phyloP scores from a whole-genome alignment of 2,113 vertebrate species.

The Lycaon pictus region DNA sequence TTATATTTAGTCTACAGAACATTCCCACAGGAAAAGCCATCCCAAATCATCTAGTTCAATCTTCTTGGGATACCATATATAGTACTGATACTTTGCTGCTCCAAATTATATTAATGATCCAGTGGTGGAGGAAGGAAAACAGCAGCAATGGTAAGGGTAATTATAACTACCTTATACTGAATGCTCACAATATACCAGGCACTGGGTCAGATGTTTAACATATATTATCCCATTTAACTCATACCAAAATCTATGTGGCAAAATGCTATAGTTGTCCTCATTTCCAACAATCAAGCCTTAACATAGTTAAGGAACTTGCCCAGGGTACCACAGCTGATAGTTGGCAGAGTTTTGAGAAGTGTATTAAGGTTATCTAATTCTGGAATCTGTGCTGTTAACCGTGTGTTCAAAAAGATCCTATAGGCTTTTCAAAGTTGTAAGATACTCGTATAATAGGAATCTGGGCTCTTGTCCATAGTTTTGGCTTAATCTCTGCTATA shows the following conservation, averaged over 20 bases:
- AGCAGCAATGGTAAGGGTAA: background rate
- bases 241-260: background rate
- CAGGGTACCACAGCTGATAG: background rate
- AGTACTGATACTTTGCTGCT: background rate
- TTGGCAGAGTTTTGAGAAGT: background rate
- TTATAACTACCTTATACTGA: background rate
- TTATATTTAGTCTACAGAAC: background rate
- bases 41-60: background rate
- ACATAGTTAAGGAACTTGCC: background rate
- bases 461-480: background rate
- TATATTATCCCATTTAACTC: background rate
- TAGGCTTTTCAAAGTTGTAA: background rate
- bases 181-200: background rate
- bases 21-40: background rate
- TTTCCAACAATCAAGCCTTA: background rate
- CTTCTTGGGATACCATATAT: background rate
- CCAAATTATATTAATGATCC: background rate
- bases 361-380: background rate
- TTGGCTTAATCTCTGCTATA: background rate
- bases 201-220: background rate
- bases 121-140: background rate
- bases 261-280: background rate
- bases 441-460: background rate
- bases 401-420: background rate
- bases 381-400: background rate